Evolutionary conservation across 2,113 vertebrate species (phyloP).

Genomic region (Aptenodytes patagonicus): DNA sequence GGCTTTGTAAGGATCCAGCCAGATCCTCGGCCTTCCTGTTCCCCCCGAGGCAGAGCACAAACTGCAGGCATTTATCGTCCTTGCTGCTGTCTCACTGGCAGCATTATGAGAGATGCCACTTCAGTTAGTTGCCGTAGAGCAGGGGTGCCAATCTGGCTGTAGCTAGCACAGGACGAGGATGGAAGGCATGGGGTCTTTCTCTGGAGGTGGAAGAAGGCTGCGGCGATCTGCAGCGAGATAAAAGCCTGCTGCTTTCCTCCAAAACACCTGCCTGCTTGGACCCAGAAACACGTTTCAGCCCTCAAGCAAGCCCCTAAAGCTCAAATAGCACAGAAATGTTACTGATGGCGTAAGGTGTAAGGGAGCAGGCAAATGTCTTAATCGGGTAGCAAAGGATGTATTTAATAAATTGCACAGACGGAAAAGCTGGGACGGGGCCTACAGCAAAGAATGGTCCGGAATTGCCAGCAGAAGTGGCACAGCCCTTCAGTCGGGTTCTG

Average conservation of each 20-base stretch:
- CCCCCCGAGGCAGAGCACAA: not conserved
- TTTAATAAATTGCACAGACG: not conserved
- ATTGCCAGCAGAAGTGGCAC: not conserved
- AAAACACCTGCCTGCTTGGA: not conserved
- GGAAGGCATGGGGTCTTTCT: not conserved
- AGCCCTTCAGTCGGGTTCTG: not conserved
- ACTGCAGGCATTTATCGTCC: not conserved
- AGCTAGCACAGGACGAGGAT: not conserved
- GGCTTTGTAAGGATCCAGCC: not conserved
- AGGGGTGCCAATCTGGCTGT: not conserved
- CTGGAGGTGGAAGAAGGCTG: not conserved
- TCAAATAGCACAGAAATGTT: not conserved
- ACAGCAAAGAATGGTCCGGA: not conserved
- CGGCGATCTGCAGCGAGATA: not conserved
- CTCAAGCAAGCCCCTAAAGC: not conserved
- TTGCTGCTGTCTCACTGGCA: not conserved
- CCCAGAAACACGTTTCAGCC: not conserved
- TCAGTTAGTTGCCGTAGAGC: not conserved
- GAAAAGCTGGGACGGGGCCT: not conserved
- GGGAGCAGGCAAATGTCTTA: not conserved
- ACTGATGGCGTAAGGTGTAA: not conserved
- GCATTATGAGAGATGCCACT: not conserved
- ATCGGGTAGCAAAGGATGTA: accelerated
- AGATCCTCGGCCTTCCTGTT: not conserved
- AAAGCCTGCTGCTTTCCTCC: not conserved